Conservation (phyloP, 2,113 vertebrate genomes). For the Cyprinodon tularosa region DNA sequence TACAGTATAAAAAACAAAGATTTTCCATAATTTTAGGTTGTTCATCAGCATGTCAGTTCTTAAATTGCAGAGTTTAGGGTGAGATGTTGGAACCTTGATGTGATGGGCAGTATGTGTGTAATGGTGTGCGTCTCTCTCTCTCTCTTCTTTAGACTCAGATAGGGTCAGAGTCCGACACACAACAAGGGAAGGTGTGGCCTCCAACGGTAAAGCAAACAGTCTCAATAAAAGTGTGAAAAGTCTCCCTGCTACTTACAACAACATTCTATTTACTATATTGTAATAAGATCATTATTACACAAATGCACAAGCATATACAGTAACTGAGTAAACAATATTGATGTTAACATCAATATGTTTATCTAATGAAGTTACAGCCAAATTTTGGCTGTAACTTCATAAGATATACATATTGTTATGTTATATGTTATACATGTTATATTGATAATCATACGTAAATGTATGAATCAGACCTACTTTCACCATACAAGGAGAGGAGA, state of each 20-base stretch:
- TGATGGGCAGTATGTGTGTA: not conserved
- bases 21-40: not conserved
- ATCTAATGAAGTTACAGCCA: not conserved
- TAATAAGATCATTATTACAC: not conserved
- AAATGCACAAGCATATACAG: not conserved
- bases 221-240: constrained; percentile 37
- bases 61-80: constrained; percentile 8
- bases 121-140: constrained; percentile 10
- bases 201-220: constrained; percentile 47
- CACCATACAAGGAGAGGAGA: constrained; percentile 46
- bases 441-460: not conserved
- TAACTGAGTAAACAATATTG: not conserved
- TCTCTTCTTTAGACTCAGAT: constrained; percentile 2
- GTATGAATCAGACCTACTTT: constrained; percentile 5
- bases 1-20: not conserved
- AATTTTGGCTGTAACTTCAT: not conserved
- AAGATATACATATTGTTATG: not conserved
- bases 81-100: not conserved
- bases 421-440: not conserved
- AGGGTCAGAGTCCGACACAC: constrained; percentile 68
- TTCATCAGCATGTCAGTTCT: not conserved
- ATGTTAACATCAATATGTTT: not conserved
- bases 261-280: not conserved
- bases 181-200: constrained; percentile 54
- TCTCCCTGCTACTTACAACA: not conserved